Evolutionary conservation across 1,140 invertebrate genomes (phyloP), one percentile per base, ranked within the genome.

Genomic region (Triops cancriformis): DNA sequence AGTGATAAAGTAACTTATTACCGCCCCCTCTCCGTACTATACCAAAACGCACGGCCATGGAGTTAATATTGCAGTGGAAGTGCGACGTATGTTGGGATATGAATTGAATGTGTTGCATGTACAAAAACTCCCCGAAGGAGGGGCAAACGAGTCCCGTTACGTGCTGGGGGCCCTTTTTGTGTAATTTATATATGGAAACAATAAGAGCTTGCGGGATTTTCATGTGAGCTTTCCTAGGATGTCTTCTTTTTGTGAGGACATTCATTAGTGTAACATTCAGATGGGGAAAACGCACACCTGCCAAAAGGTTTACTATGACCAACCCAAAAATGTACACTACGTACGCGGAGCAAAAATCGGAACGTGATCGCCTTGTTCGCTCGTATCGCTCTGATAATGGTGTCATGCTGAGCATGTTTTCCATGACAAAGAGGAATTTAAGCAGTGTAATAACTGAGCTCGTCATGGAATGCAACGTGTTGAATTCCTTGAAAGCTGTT

Each of bases 171-270:
- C 51, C 10, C 7, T 23, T 64, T 64, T 64, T 64, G 14, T 23
- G 51, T 64, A n/a, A 64, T 64, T 64, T 64, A 64, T 37, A 37
- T 64, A 64, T 64, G 51, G n/a, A 14, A 64, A 64, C 51, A 64
- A 64, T 64, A 64, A 64, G 51, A 64, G 23, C 51, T 23, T 9
- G 51, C 18, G 3, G 23, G 18, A 64, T 64, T 64, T 64, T 64
- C 51, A 18, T 1, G 51, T 18, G 18, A 18, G 4, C 6, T 64
- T 64, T 14, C 1, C 31, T 37, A 7, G 31, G 31, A 37, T 37
- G 31, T 64, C 23, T 64, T 64, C 7, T 64, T 64, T 64, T 64
- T 64, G n/a, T 23, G 6, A 6, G 10, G 23, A 6, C 3, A 64
- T 64, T 64, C 51, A 64, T 64, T 64, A 64, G 23, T 9, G 51